A percentile compares a stretch with the other conserved stretches of the same genome.
Evolutionary conservation across 2,113 vertebrate genomes (phyloP).

Genomic region (Paramisgurnus dabryanus): DNA sequence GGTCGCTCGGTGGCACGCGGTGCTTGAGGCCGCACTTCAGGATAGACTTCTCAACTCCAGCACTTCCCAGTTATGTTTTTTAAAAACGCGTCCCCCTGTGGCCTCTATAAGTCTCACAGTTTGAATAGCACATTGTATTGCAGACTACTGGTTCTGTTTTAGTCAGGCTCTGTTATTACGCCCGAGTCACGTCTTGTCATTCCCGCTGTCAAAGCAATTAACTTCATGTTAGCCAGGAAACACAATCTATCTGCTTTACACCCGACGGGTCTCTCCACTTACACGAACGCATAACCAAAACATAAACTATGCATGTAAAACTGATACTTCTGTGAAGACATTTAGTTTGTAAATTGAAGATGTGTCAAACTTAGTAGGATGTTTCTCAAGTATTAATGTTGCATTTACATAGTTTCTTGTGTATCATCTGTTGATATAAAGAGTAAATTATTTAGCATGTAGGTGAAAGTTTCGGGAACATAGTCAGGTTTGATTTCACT

Average conservation of each 20-base stretch:
- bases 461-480: constrained; percentile 6
- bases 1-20: constrained; percentile 12
- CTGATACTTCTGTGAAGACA: constrained; percentile 10
- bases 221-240: constrained; percentile 45
- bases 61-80: constrained; percentile 46
- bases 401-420: neutral
- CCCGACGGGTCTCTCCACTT: neutral
- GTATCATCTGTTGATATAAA: neutral
- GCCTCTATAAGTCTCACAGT: constrained; percentile 39
- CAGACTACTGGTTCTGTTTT: constrained; percentile 48
- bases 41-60: constrained; percentile 42
- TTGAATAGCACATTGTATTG: constrained; percentile 54
- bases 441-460: constrained; percentile 1
- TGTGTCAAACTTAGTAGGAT: too few species aligned
- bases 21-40: constrained; percentile 15
- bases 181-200: constrained; percentile 53
- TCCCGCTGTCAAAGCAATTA: constrained; percentile 58
- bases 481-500: constrained; percentile 37
- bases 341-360: neutral
- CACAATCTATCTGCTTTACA: constrained; percentile 52
- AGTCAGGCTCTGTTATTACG: constrained; percentile 32
- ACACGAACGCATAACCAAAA: neutral
- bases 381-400: neutral
- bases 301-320: constrained; percentile 37
- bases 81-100: constrained; percentile 34